phyloP scores from a whole-genome alignment of 1,140 invertebrate species.

The Heliconius hermathena region DNA sequence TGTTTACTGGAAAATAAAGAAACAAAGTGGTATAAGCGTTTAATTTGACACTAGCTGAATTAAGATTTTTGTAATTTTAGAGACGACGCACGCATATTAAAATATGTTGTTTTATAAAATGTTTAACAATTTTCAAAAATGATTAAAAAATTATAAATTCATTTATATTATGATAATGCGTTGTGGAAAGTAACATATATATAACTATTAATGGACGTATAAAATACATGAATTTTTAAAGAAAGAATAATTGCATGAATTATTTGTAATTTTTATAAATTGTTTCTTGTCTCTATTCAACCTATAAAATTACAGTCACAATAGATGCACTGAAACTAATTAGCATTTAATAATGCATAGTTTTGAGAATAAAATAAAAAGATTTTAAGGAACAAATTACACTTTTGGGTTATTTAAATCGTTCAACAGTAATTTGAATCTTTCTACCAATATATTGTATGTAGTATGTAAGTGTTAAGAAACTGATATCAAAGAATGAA shows the following conservation, averaged over 20 bases:
- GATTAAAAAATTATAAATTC: background rate
- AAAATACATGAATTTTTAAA: background rate
- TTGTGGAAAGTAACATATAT: background rate
- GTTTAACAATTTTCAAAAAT: background rate
- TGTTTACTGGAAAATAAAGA: background rate
- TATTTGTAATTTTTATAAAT: too few relatives aligned
- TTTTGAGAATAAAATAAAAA: background rate
- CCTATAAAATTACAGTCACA: too few relatives aligned
- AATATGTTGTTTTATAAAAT: background rate
- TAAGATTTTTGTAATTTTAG: background rate
- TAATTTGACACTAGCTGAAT: background rate
- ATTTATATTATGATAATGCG: background rate
- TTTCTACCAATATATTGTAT: slow-evolving; percentile 20
- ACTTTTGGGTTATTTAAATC: background rate
- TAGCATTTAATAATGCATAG: background rate
- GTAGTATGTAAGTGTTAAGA: slow-evolving; percentile 36
- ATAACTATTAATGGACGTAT: background rate
- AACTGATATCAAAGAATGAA: slow-evolving; percentile 36
- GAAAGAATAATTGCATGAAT: background rate
- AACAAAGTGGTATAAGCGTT: background rate
- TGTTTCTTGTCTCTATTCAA: background rate
- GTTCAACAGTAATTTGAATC: background rate
- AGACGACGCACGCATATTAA: background rate
- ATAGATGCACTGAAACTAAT: background rate
- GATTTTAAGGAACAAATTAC: too few relatives aligned